Conservation (phyloP, 2,888 invertebrate genomes). For the Bombyx huttoni region DNA sequence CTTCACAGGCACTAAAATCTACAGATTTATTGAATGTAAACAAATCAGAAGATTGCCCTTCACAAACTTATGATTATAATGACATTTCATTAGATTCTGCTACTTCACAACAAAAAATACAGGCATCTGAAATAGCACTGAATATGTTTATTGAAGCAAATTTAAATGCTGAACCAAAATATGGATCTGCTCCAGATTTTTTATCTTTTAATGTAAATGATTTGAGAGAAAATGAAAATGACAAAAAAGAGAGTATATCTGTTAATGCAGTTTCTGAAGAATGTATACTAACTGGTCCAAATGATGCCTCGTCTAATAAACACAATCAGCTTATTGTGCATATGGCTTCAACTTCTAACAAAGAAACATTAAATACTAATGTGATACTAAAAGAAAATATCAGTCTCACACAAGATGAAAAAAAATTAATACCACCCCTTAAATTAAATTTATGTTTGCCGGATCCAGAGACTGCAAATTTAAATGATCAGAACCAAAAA, state of each 20-base stretch:
- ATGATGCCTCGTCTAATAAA: not conserved
- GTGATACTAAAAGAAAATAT: slow-evolving; percentile 4
- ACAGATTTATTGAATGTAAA: not conserved
- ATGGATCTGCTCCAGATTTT: not conserved
- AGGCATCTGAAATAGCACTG: not conserved
- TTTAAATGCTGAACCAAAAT: not conserved
- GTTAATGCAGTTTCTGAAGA: not conserved
- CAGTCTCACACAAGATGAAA: slow-evolving; percentile 12
- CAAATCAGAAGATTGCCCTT: slow-evolving; percentile 5
- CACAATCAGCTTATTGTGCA: not conserved
- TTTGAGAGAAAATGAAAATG: slow-evolving; percentile 6
- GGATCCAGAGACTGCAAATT: slow-evolving; percentile 6
- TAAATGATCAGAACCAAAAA: slow-evolving; percentile 1
- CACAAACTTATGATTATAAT: slow-evolving; percentile 3
- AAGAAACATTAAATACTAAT: not conserved
- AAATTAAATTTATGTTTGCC: slow-evolving; percentile 28
- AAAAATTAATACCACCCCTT: slow-evolving; percentile 34
- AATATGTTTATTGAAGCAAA: not conserved
- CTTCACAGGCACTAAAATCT: not conserved
- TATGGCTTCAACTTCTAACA: not conserved
- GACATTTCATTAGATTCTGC: slow-evolving; percentile 1
- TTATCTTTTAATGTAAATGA: not conserved
- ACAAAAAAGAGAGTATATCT: slow-evolving; percentile 4
- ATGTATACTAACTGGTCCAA: not conserved
- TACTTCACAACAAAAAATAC: slow-evolving; percentile 4